A percentile compares a stretch with the other conserved stretches of the same genome.
phyloP scores from a whole-genome alignment of 2,888 invertebrate species.

The Tribolium freemani region DNA sequence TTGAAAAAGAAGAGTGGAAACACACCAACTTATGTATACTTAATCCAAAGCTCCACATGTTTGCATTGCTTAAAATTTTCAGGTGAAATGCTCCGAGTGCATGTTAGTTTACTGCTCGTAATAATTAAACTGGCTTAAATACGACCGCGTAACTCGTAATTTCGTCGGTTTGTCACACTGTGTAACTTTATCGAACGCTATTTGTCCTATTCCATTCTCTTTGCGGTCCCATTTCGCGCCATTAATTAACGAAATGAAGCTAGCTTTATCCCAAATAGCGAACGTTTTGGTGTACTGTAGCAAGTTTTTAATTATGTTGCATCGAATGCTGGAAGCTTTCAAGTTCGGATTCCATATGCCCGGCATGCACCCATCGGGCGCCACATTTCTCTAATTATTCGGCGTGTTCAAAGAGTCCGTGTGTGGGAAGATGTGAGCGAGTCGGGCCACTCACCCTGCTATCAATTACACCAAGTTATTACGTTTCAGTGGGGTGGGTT shows the following conservation, averaged over 20 bases:
- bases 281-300: conserved; percentile 4
- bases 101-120: too few species aligned
- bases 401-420: conserved; percentile 27
- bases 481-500: conserved; percentile 17
- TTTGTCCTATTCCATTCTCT: neutral
- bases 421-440: neutral
- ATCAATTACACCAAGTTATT: conserved; percentile 10
- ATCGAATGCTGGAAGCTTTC: neutral
- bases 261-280: neutral
- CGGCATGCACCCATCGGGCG: conserved; percentile 6
- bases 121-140: too few species aligned
- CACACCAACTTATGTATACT: too few species aligned
- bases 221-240: conserved; percentile 1
- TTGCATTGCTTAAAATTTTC: too few species aligned
- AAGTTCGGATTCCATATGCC: neutral
- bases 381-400: conserved; percentile 38
- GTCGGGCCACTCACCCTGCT: conserved; percentile 1
- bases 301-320: conserved; percentile 3
- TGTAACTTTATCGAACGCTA: neutral
- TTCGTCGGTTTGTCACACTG: neutral
- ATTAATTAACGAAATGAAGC: conserved; percentile 13
- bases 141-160: too few species aligned
- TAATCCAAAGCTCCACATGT: too few species aligned
- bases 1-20: too few species aligned
- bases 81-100: too few species aligned